A percentile compares a stretch with the other conserved stretches of the same genome.
These are phyloP conservation scores for Globicephala melas DNA, from an alignment of 2,113 vertebrate species.

Conservation along the genomic window DNA sequence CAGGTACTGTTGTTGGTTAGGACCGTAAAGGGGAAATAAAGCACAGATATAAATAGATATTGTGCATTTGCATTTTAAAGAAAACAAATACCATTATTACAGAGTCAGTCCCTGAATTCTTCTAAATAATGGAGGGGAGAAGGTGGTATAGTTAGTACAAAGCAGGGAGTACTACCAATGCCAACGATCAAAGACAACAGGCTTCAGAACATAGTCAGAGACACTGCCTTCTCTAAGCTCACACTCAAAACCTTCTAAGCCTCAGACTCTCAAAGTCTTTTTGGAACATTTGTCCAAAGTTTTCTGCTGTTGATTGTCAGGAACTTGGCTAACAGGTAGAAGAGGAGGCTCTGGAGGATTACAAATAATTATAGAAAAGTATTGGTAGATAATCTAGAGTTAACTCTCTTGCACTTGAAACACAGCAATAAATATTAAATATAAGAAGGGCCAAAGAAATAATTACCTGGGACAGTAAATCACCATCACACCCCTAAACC, in stretches of 20 bases:
- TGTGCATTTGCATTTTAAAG: background rate
- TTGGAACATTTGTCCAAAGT: background rate
- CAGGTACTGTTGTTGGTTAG: background rate
- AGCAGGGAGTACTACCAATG: background rate
- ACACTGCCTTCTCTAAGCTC: background rate
- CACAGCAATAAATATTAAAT: background rate
- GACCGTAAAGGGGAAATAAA: background rate
- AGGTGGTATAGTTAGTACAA: background rate
- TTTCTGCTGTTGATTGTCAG: background rate
- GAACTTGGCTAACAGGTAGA: background rate
- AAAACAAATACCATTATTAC: background rate
- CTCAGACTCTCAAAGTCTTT: background rate
- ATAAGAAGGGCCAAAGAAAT: background rate
- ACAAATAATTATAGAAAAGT: background rate
- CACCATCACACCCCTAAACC: background rate
- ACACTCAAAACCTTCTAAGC: background rate
- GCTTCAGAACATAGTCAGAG: background rate
- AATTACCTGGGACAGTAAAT: background rate
- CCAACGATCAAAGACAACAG: background rate
- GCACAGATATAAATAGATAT: background rate
- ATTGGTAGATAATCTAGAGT: background rate
- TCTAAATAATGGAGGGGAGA: background rate
- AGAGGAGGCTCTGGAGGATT: background rate
- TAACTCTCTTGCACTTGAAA: background rate
- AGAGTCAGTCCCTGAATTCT: background rate